A percentile compares a stretch with the other conserved stretches of the same genome.
These are phyloP conservation scores for Apostichopus parvimensis DNA, from an alignment of 35 echinoderm and acorn worm species.

Conservation along the genomic window DNA sequence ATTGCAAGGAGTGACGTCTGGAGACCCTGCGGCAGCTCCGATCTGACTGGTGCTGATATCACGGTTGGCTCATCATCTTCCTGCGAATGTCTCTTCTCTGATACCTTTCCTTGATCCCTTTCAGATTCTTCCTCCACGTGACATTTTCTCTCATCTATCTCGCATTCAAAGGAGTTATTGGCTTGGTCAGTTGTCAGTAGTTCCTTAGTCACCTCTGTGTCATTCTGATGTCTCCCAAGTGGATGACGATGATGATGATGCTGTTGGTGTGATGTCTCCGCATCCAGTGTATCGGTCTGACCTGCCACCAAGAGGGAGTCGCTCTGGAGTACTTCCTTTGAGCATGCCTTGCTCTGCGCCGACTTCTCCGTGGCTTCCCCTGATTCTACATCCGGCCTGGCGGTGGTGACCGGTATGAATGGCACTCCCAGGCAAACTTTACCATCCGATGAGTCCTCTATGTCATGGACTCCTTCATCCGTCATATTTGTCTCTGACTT, in stretches of 20 bases:
- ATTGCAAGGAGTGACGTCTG: background rate
- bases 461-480: background rate
- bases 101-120: background rate
- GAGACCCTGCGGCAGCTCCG: background rate
- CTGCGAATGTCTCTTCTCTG: background rate
- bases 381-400: background rate
- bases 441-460: background rate
- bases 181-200: background rate
- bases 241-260: background rate
- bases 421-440: background rate
- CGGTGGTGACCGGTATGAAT: background rate
- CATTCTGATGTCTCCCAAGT: background rate
- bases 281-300: background rate
- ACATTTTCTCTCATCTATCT: background rate
- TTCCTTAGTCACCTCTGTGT: background rate
- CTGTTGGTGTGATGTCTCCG: background rate
- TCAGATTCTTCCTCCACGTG: background rate
- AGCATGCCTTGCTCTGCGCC: background rate
- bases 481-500: background rate
- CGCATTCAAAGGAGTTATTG: background rate
- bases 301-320: background rate
- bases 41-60: background rate
- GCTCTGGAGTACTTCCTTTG: background rate
- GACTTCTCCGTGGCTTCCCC: background rate
- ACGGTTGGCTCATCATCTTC: background rate